These are phyloP conservation scores for Drosophila sturtevanti DNA, from an alignment of 1,140 invertebrate species.

Conservation along the genomic window DNA sequence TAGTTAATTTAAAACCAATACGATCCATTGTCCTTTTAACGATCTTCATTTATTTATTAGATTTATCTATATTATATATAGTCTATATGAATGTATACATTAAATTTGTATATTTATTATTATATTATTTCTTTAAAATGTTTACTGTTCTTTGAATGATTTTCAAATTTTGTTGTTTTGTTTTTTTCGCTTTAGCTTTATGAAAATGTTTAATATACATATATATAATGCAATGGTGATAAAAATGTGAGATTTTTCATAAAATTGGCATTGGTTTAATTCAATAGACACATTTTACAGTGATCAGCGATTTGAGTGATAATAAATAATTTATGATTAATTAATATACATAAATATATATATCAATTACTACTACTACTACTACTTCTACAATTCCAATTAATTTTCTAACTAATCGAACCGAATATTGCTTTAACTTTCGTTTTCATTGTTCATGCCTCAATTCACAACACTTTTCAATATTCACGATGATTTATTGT, in stretches of 20 bases:
- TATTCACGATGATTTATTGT: no score
- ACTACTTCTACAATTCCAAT: background rate
- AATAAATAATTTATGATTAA: no score
- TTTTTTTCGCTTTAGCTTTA: background rate
- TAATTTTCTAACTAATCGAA: background rate
- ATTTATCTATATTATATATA: background rate
- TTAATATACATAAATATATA: no score
- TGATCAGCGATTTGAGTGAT: no score
- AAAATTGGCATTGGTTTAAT: conserved; percentile 2
- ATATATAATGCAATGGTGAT: background rate
- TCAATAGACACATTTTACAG: background rate
- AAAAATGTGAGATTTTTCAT: background rate
- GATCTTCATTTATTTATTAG: background rate
- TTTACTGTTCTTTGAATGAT: no score
- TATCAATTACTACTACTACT: no score
- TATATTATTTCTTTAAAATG: background rate
- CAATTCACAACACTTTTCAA: background rate
- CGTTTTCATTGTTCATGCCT: background rate
- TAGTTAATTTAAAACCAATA: background rate
- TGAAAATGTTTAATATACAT: background rate
- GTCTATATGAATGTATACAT: background rate
- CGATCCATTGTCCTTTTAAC: background rate
- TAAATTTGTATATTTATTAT: background rate
- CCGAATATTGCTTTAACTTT: background rate
- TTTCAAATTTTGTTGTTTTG: no score